Percentiles rank a stretch among this genome's conserved stretches.
Conservation (phyloP, 2,797 vertebrate species). For the Glossophaga mutica region DNA sequence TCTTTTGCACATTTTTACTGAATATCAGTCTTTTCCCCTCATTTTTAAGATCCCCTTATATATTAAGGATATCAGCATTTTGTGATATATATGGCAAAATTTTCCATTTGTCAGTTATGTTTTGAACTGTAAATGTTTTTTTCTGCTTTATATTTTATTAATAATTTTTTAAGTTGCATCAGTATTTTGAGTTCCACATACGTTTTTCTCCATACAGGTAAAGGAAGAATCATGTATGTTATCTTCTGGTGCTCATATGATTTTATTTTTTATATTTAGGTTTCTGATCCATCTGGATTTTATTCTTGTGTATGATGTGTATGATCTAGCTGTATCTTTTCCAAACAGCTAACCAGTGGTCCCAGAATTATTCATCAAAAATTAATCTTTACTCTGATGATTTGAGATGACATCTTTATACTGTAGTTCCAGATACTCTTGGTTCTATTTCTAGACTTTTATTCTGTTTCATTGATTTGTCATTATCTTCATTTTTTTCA, state of each 20-base stretch:
- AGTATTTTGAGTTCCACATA: neutral
- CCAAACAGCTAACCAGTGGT: neutral
- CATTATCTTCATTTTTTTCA: neutral
- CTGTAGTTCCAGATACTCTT: neutral
- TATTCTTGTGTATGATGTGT: neutral
- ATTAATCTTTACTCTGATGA: neutral
- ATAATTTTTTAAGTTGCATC: neutral
- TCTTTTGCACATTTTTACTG: neutral
- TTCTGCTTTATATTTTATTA: neutral
- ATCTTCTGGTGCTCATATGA: neutral
- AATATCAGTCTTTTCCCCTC: neutral
- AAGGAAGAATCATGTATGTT: neutral
- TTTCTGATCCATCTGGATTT: conserved; percentile 5
- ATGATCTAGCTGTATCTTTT: neutral
- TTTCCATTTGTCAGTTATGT: neutral
- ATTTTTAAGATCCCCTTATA: neutral
- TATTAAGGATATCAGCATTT: neutral
- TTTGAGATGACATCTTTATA: neutral
- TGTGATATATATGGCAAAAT: neutral
- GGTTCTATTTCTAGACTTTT: neutral
- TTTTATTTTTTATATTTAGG: neutral
- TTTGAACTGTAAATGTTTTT: neutral
- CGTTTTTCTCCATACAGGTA: neutral
- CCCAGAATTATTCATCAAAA: neutral
- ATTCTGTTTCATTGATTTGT: neutral